Percentiles rank a stretch among this genome's conserved stretches.
Conservation (phyloP, 2,888 invertebrate species). For the Eumacrocentrus americanus region DNA sequence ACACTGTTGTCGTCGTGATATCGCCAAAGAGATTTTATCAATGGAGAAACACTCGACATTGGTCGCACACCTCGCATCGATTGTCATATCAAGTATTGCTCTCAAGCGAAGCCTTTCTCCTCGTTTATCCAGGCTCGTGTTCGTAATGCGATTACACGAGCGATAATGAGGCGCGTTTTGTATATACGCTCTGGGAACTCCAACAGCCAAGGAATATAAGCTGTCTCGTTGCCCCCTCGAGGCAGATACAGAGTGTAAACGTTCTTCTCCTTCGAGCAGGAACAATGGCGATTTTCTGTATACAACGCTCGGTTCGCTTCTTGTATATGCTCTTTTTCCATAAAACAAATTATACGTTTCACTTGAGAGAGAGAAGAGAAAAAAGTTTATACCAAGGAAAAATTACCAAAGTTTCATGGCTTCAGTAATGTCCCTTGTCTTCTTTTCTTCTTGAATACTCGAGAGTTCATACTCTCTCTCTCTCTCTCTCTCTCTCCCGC, state of each 20-base stretch:
- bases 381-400: background rate
- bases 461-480: background rate
- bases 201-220: background rate
- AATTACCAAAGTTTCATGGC: background rate
- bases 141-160: slow-evolving; percentile 24
- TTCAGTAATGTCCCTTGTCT: background rate
- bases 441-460: background rate
- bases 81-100: slow-evolving; percentile 20
- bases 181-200: slow-evolving; percentile 6
- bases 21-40: background rate
- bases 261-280: background rate
- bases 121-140: slow-evolving; percentile 12
- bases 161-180: slow-evolving; percentile 15
- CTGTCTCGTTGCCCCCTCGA: background rate
- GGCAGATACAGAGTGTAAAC: slow-evolving; percentile 2
- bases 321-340: background rate
- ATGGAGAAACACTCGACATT: background rate
- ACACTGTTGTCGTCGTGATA: background rate
- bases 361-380: background rate
- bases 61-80: slow-evolving; percentile 12
- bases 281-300: slow-evolving; percentile 20
- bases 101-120: slow-evolving; percentile 16
- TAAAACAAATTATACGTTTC: background rate
- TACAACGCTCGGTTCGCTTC: background rate
- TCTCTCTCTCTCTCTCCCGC: too few species aligned